Conservation (phyloP, 2,888 invertebrate genomes). For the Netelia melanura region DNA sequence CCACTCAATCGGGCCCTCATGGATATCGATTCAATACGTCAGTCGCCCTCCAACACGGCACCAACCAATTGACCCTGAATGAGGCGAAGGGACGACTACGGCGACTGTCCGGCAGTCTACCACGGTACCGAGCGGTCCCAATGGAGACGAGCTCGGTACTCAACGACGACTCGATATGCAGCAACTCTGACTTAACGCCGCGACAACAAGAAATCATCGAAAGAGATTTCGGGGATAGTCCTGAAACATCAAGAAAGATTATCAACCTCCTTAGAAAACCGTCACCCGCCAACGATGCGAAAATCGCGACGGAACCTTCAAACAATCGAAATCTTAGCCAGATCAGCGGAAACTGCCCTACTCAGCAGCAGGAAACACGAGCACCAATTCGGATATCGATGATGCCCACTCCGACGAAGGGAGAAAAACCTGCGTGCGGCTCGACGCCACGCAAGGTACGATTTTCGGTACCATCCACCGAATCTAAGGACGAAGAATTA, state of each 20-base stretch:
- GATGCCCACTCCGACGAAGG: not conserved
- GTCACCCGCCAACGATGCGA: too few species aligned
- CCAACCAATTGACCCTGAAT: too few species aligned
- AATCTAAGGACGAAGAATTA: too few species aligned
- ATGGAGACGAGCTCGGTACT: not conserved
- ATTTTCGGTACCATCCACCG: not conserved
- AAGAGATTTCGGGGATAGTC: not conserved
- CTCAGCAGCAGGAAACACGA: not conserved
- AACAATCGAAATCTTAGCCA: too few species aligned
- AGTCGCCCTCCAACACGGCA: too few species aligned
- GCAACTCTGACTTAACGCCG: not conserved
- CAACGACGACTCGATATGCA: not conserved
- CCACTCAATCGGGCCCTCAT: too few species aligned
- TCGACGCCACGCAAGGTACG: not conserved
- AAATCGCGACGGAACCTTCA: not conserved
- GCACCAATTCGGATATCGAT: not conserved
- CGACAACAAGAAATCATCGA: not conserved
- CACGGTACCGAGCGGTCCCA: too few species aligned
- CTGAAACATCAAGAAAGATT: not conserved
- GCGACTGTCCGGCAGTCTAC: too few species aligned
- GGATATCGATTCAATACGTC: too few species aligned
- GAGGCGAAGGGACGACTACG: too few species aligned
- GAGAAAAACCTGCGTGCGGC: not conserved
- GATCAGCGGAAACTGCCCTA: not conserved
- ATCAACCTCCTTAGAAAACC: not conserved